Percentiles rank a stretch among this genome's conserved stretches.
phyloP scores from a whole-genome alignment of 2,888 invertebrate species.

The Hypselothyrea guttata region DNA sequence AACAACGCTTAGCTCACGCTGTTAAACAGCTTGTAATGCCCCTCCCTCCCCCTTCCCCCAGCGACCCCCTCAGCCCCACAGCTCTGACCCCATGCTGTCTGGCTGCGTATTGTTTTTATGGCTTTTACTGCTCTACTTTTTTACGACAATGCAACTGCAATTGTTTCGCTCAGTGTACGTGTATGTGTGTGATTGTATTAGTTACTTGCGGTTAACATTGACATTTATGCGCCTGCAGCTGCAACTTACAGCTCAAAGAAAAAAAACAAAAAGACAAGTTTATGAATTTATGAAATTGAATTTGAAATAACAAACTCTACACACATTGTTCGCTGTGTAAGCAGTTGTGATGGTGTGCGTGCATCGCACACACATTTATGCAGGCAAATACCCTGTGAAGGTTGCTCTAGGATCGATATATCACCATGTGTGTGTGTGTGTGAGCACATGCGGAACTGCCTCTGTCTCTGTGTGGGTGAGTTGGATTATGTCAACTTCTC shows the following conservation, averaged over 20 bases:
- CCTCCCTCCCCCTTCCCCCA: neutral
- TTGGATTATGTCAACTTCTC: no score
- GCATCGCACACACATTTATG: neutral
- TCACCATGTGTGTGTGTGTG: neutral
- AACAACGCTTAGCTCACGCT: constrained; percentile 43
- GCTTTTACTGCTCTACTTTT: constrained; percentile 43
- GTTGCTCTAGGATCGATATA: constrained; percentile 2
- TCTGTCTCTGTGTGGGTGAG: no score
- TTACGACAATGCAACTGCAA: constrained; percentile 55
- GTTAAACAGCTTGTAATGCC: constrained; percentile 56
- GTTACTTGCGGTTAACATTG: constrained; percentile 61
- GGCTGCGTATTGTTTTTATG: constrained; percentile 36
- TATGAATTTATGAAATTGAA: constrained; percentile 10
- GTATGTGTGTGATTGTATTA: constrained; percentile 46
- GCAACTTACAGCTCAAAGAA: constrained; percentile 14
- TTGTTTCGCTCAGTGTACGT: constrained; percentile 4
- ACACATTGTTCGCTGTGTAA: neutral
- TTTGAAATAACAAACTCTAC: constrained; percentile 9
- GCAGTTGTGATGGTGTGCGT: neutral
- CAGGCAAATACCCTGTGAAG: neutral
- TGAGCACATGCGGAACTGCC: no score
- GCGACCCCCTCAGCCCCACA: neutral
- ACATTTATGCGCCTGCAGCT: constrained; percentile 62
- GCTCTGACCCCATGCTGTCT: constrained; percentile 2
- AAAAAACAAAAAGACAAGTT: constrained; percentile 4